These are phyloP conservation scores for Trichonephila clavata DNA, from an alignment of 1,140 invertebrate genomes.

Conservation along the genomic window DNA sequence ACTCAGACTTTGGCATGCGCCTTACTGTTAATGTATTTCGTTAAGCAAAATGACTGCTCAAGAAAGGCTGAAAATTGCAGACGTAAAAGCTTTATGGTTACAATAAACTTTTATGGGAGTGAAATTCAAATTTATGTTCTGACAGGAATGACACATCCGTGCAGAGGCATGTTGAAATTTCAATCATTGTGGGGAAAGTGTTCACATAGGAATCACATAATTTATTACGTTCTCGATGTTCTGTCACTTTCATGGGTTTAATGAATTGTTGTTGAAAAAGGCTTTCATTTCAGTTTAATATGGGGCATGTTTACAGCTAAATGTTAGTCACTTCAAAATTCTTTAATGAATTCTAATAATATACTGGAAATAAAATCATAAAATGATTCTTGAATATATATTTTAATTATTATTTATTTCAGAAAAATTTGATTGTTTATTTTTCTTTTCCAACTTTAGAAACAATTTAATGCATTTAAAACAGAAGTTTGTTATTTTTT, in stretches of 20 bases:
- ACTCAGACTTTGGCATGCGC: neutral
- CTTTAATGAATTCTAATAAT: no score
- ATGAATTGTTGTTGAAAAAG: neutral
- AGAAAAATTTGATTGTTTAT: no score
- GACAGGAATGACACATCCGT: neutral
- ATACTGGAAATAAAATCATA: no score
- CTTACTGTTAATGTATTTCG: neutral
- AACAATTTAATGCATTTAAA: no score
- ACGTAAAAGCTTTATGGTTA: neutral
- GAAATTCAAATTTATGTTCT: conserved; percentile 18
- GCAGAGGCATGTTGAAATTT: neutral
- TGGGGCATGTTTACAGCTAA: no score
- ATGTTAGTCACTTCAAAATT: no score
- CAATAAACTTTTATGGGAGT: conserved; percentile 30
- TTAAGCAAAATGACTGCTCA: neutral
- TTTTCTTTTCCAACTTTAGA: no score
- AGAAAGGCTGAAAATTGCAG: neutral
- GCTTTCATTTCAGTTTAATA: neutral
- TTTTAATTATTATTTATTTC: no score
- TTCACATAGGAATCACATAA: neutral
- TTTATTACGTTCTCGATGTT: neutral
- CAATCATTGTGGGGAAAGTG: neutral
- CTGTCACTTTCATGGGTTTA: neutral
- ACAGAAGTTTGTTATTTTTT: no score
- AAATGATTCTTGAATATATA: no score